phyloP scores from a whole-genome alignment of 2,113 vertebrate genomes.

The Microcebus ravelobensis region DNA sequence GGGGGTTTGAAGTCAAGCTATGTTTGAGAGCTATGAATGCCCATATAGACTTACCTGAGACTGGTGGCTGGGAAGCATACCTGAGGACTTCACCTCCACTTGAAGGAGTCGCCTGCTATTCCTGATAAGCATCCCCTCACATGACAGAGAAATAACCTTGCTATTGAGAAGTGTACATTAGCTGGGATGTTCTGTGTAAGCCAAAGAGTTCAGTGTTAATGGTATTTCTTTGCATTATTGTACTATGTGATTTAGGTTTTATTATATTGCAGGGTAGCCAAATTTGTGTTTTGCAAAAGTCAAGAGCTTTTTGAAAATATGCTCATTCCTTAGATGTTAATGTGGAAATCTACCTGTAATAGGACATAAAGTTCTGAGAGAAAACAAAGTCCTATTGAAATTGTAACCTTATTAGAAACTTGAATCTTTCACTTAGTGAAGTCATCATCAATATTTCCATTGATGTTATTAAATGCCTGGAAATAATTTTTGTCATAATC shows the following conservation, averaged over 20 bases:
- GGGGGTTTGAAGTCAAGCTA: neutral
- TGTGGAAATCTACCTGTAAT: slow-evolving; percentile 6
- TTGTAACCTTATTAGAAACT: slow-evolving; percentile 11
- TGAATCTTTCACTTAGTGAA: neutral
- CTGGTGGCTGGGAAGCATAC: neutral
- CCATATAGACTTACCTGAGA: neutral
- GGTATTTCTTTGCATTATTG: neutral
- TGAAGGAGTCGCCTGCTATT: neutral
- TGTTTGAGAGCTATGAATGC: neutral
- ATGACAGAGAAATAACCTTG: neutral
- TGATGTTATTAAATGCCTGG: slow-evolving; percentile 23
- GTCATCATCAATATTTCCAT: slow-evolving; percentile 17
- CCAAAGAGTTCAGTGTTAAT: neutral
- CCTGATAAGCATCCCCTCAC: neutral
- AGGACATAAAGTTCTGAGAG: neutral
- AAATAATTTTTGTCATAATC: neutral
- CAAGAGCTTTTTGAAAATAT: neutral
- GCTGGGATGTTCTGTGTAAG: neutral
- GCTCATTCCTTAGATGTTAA: neutral
- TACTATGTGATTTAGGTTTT: neutral
- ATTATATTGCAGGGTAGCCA: neutral
- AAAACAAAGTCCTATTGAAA: slow-evolving; percentile 13
- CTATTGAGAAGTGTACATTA: neutral
- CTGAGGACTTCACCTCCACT: neutral
- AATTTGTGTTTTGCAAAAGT: neutral